phyloP scores from a whole-genome alignment of 1,140 invertebrate genomes.

The Tetragonula clypearis region DNA sequence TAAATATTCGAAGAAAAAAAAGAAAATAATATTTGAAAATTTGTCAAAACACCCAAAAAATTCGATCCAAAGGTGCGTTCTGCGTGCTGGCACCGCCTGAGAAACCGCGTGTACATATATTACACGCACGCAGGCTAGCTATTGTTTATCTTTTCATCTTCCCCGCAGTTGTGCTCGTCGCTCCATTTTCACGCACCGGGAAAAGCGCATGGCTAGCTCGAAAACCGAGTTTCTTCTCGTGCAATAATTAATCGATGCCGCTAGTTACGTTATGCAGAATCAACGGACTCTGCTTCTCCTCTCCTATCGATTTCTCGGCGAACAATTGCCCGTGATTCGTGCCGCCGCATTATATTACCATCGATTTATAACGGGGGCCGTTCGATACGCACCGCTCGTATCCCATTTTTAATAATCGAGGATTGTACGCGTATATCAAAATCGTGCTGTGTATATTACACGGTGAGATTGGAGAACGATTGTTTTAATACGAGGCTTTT shows the following conservation, averaged over 20 bases:
- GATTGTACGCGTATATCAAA: no score
- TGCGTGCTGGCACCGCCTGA: not conserved
- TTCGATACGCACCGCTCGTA: no score
- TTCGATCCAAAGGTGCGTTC: not conserved
- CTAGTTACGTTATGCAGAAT: not conserved
- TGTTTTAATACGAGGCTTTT: no score
- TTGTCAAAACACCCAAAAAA: no score
- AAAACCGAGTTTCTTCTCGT: not conserved
- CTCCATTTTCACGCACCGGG: not conserved
- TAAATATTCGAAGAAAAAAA: no score
- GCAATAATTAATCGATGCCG: not conserved
- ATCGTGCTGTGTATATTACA: no score
- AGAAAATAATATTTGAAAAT: no score
- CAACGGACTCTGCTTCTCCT: not conserved
- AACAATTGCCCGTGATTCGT: not conserved
- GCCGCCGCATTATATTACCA: not conserved
- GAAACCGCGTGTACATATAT: not conserved
- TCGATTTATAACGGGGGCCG: not conserved
- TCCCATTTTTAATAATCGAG: no score
- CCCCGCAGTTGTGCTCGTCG: not conserved
- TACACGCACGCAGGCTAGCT: not conserved
- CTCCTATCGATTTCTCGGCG: no score
- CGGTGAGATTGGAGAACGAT: no score
- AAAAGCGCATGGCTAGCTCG: not conserved
- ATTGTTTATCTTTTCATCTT: conserved; percentile 26